phyloP scores from a whole-genome alignment of 2,888 invertebrate species.

The Lottia gigantea region DNA sequence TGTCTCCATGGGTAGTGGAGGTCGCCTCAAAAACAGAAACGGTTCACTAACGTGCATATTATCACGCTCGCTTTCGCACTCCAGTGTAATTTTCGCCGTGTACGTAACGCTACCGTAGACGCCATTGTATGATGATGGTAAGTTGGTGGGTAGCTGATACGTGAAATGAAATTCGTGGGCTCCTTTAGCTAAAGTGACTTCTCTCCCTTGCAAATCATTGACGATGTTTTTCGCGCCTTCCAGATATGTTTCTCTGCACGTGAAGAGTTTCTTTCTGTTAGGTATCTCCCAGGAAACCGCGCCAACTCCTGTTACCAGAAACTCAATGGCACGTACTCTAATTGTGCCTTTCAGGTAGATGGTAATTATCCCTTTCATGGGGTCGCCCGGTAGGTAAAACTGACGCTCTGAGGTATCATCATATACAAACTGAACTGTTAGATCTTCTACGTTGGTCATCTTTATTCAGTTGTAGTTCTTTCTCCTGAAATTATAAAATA shows the following conservation, averaged over 20 bases:
- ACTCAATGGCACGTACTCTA: slow-evolving; percentile 22
- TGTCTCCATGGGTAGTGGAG: slow-evolving; percentile 35
- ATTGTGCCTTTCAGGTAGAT: slow-evolving; percentile 25
- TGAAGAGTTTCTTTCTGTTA: slow-evolving; percentile 19
- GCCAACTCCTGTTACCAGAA: slow-evolving; percentile 28
- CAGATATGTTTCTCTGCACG: slow-evolving; percentile 13
- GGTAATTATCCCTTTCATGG: slow-evolving; percentile 51
- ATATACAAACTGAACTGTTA: slow-evolving; percentile 30
- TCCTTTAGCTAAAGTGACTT: slow-evolving; percentile 46
- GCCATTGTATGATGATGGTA: slow-evolving; percentile 67
- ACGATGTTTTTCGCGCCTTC: slow-evolving; percentile 52
- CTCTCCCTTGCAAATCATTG: slow-evolving; percentile 19
- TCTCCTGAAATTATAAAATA: too few species aligned
- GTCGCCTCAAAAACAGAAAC: slow-evolving; percentile 58
- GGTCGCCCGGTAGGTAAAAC: slow-evolving; percentile 64
- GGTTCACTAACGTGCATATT: slow-evolving; percentile 65
- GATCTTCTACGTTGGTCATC: slow-evolving; percentile 31
- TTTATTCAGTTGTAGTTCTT: neutral
- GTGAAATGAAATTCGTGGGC: slow-evolving; percentile 60
- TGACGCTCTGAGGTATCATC: slow-evolving; percentile 61
- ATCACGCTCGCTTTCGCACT: slow-evolving; percentile 57
- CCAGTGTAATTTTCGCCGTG: slow-evolving; percentile 61
- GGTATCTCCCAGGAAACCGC: slow-evolving; percentile 31
- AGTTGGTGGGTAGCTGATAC: slow-evolving; percentile 56
- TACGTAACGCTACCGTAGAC: slow-evolving; percentile 67